These are phyloP conservation scores for Tiliqua scincoides DNA, from an alignment of 2,113 vertebrate species.

Conservation along the genomic window DNA sequence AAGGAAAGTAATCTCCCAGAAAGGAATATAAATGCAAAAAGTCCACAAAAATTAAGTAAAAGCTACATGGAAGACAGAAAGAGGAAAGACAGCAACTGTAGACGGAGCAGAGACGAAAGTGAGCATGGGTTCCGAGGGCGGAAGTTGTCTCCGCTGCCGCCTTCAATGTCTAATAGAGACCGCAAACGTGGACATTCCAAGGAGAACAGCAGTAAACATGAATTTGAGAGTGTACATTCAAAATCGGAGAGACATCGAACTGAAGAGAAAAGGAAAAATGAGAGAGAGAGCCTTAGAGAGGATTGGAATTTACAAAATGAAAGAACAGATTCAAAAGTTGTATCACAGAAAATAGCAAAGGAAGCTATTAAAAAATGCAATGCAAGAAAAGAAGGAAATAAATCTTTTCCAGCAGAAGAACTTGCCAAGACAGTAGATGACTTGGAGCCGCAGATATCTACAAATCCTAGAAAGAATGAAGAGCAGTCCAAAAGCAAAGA, in stretches of 20 bases:
- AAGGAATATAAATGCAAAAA: conserved; percentile 66
- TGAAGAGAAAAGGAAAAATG: conserved; percentile 80
- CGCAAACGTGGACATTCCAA: conserved; percentile 58
- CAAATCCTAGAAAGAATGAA: conserved; percentile 50
- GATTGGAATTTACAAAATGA: conserved; percentile 66
- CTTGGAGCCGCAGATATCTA: conserved; percentile 39
- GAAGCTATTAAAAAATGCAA: conserved; percentile 58
- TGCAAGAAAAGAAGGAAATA: conserved; percentile 59
- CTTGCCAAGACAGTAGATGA: conserved; percentile 24
- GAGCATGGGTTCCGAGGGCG: conserved; percentile 66
- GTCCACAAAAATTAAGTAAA: conserved; percentile 67
- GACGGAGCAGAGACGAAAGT: conserved; percentile 66
- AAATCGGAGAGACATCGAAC: conserved; percentile 75
- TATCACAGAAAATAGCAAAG: conserved; percentile 61
- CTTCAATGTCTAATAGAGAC: conserved; percentile 61
- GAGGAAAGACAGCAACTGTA: conserved; percentile 67
- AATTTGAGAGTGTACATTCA: conserved; percentile 64
- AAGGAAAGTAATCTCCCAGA: conserved; percentile 63
- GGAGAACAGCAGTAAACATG: conserved; percentile 56
- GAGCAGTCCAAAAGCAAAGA: conserved; percentile 71
- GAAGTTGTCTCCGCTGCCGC: conserved; percentile 58
- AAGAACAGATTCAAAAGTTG: conserved; percentile 61
- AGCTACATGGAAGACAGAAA: conserved; percentile 66
- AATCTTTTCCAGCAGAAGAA: conserved; percentile 36
- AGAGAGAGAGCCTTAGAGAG: conserved; percentile 72